Evolutionary conservation across 2,888 invertebrate genomes (phyloP).

Genomic region (Rotaria magnacalcarata): DNA sequence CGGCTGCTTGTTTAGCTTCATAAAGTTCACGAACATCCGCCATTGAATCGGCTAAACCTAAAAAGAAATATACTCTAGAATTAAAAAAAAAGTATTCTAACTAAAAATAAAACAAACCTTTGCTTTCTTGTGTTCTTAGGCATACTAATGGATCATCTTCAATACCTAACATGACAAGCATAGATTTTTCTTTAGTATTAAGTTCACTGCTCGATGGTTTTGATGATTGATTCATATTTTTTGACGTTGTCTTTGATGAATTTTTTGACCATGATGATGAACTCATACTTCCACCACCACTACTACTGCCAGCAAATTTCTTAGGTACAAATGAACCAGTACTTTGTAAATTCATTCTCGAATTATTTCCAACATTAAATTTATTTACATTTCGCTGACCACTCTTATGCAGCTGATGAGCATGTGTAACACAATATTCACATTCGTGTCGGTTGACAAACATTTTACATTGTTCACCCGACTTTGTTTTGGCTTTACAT

Average conservation of each 20-base stretch:
- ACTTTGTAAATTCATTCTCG: slow-evolving; percentile 33
- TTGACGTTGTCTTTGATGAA: not conserved
- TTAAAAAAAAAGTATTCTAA: not conserved
- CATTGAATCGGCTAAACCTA: not conserved
- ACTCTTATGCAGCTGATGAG: not conserved
- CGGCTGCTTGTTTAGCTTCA: not conserved
- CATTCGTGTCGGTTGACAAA: not conserved
- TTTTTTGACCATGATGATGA: not conserved
- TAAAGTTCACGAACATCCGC: not conserved
- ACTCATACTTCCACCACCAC: not conserved
- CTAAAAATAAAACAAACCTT: not conserved
- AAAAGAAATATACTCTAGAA: not conserved
- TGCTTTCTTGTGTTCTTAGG: not conserved
- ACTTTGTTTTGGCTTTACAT: slow-evolving; percentile 18
- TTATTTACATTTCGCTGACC: not conserved
- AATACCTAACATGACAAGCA: slow-evolving; percentile 23
- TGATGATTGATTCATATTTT: not conserved
- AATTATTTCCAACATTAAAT: not conserved
- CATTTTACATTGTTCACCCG: slow-evolving; percentile 16
- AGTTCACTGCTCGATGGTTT: not conserved
- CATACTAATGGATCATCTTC: slow-evolving; percentile 1
- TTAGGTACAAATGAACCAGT: slow-evolving; percentile 23
- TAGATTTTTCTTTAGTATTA: slow-evolving; percentile 11
- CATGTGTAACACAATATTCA: slow-evolving; percentile 11
- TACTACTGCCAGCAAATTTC: not conserved